Percentiles rank a stretch among this genome's conserved stretches.
Evolutionary conservation across 2,888 invertebrate species (phyloP).

Genomic region (Epistrophe grossulariae): DNA sequence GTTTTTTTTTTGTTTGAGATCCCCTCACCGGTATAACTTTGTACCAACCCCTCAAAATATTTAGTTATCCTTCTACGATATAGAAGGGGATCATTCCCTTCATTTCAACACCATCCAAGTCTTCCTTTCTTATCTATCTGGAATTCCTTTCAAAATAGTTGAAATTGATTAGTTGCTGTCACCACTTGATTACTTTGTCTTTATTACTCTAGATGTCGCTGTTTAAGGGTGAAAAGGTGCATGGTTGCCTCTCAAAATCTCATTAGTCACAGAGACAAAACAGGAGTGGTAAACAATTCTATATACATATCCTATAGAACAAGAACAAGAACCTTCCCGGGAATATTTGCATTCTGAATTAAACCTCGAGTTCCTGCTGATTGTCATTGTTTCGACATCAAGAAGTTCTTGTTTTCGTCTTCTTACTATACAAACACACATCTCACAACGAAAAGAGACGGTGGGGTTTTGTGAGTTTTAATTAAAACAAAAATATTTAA

Average conservation of each 20-base stretch:
- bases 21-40: background rate
- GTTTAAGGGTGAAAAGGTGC: conserved; percentile 14
- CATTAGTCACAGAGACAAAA: conserved; percentile 60
- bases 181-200: conserved; percentile 73
- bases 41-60: background rate
- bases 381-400: conserved; percentile 27
- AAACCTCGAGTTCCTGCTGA: conserved; percentile 33
- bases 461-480: conserved; percentile 59
- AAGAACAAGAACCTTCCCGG: background rate
- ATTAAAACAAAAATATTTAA: conserved; percentile 72
- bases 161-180: conserved; percentile 75
- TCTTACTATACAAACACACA: background rate
- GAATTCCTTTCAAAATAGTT: conserved; percentile 47
- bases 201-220: conserved; percentile 45
- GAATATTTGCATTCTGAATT: conserved; percentile 56
- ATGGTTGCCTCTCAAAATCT: conserved; percentile 46
- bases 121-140: conserved; percentile 11
- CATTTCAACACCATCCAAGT: conserved; percentile 17
- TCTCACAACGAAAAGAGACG: background rate
- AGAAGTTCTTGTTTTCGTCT: conserved; percentile 4
- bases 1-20: background rate
- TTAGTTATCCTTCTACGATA: background rate
- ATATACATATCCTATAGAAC: background rate
- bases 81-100: background rate
- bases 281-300: background rate